Evolutionary conservation across 2,888 invertebrate genomes (phyloP).

Genomic region (Tortricodes alternella): DNA sequence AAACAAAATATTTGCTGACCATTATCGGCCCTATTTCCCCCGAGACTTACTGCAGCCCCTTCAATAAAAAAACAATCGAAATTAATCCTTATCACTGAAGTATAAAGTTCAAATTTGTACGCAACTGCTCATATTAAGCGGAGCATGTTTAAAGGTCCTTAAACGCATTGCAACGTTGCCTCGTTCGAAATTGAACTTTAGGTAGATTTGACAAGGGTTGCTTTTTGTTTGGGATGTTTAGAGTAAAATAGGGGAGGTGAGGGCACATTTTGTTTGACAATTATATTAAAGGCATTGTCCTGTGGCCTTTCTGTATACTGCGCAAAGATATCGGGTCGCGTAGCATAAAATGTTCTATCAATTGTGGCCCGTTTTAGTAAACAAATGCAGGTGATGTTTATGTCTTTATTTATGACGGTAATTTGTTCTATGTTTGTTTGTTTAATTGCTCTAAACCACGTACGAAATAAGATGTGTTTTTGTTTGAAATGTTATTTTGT

Average conservation of each 20-base stretch:
- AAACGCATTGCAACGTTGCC: neutral
- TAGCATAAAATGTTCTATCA: too few species aligned
- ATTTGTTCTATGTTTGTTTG: conserved; percentile 24
- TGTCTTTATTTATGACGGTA: conserved; percentile 28
- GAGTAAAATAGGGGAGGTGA: neutral
- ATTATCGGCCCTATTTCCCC: conserved; percentile 31
- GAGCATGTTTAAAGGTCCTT: conserved; percentile 18
- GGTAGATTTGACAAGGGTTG: neutral
- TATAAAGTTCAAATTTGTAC: neutral
- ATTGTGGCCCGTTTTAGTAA: too few species aligned
- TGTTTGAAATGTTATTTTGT: conserved; percentile 13
- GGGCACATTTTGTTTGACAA: conserved; percentile 41
- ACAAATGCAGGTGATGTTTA: conserved; percentile 24
- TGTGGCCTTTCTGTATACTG: conserved; percentile 22
- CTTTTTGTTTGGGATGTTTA: neutral
- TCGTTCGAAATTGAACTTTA: neutral
- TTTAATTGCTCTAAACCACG: conserved; percentile 17
- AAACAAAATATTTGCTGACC: conserved; percentile 40
- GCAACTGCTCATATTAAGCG: neutral
- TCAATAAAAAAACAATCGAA: neutral
- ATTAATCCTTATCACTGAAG: neutral
- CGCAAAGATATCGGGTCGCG: too few species aligned
- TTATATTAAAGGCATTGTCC: conserved; percentile 38
- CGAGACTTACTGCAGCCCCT: conserved; percentile 3
- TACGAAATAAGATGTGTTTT: conserved; percentile 8